A percentile compares a stretch with the other conserved stretches of the same genome.
These are phyloP conservation scores for Sprattus sprattus DNA, from an alignment of 2,113 vertebrate genomes.

Conservation along the genomic window DNA sequence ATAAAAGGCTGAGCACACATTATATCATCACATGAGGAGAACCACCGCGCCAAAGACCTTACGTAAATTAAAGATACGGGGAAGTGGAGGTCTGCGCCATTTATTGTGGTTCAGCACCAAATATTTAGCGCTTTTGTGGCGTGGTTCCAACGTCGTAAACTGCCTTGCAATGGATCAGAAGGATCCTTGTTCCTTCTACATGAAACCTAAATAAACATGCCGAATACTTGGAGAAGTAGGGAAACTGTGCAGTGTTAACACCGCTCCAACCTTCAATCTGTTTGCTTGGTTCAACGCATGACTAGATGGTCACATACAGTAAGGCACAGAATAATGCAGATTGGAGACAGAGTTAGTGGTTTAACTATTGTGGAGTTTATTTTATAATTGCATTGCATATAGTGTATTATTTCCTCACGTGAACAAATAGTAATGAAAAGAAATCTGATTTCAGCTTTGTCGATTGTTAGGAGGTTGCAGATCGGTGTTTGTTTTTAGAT, in stretches of 20 bases:
- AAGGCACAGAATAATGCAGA: neutral
- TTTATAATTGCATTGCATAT: too few species aligned
- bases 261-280: neutral
- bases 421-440: too few species aligned
- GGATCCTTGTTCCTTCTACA: neutral
- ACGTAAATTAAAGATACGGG: slow-evolving; percentile 11
- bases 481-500: too few species aligned
- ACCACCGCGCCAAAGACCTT: neutral
- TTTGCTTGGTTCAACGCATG: neutral
- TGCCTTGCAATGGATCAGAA: neutral
- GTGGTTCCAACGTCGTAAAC: neutral
- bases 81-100: neutral
- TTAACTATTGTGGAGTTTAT: too few species aligned
- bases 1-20: slow-evolving; percentile 16
- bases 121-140: neutral
- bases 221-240: neutral
- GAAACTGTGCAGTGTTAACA: neutral
- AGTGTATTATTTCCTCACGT: too few species aligned
- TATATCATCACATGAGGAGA: slow-evolving; percentile 8
- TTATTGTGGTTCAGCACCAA: neutral
- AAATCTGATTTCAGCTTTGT: too few species aligned
- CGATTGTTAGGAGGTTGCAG: too few species aligned
- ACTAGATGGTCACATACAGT: too few species aligned
- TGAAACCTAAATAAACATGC: neutral
- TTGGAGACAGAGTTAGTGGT: too few species aligned